These are phyloP conservation scores for Channa argus DNA, from an alignment of 2,113 vertebrate genomes.

Conservation along the genomic window DNA sequence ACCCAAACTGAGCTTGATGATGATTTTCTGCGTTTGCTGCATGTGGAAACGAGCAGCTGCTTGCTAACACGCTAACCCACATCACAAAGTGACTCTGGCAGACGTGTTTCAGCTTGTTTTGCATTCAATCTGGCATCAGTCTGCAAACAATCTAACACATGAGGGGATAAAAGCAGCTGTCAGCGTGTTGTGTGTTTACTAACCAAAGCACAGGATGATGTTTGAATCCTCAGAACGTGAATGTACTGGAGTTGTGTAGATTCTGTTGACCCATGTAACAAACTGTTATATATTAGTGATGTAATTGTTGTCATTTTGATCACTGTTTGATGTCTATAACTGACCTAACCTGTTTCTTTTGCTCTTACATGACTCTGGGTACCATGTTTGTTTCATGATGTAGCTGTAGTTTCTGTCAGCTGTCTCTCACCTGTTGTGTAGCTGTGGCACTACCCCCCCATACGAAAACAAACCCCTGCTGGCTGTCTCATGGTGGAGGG, in stretches of 20 bases:
- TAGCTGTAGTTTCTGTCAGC: conserved; percentile 27
- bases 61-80: too few relatives aligned
- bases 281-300: conserved; percentile 18
- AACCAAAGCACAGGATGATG: conserved; percentile 8
- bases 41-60: too few relatives aligned
- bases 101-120: background rate
- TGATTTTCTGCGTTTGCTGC: too few relatives aligned
- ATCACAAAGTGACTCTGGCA: too few relatives aligned
- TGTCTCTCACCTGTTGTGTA: conserved; percentile 41
- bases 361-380: conserved; percentile 55
- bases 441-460: conserved; percentile 45
- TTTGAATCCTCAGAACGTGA: conserved; percentile 1
- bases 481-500: conserved; percentile 81
- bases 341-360: conserved; percentile 75
- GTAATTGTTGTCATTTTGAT: conserved; percentile 28
- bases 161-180: background rate
- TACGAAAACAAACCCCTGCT: conserved; percentile 30
- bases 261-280: conserved; percentile 27
- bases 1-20: too few relatives aligned
- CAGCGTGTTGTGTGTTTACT: conserved; percentile 25
- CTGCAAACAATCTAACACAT: too few relatives aligned
- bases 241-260: conserved; percentile 1
- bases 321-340: conserved; percentile 44
- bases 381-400: background rate
- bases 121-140: background rate